Base-by-base conservation (phyloP, 2,888 invertebrate genomes). In the Scrobipalpa atriplicella region DNA sequence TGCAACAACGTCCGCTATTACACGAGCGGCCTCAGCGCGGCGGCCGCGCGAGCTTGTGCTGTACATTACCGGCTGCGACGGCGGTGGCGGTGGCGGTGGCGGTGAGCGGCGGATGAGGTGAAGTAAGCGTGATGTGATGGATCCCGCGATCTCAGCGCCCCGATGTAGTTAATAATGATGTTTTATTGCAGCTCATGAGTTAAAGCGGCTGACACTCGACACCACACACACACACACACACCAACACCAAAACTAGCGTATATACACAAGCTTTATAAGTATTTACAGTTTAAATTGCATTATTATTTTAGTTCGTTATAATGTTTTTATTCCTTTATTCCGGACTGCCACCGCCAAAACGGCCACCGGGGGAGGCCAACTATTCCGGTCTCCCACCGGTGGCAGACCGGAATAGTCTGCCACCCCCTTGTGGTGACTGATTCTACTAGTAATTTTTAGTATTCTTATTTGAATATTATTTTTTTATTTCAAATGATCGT, bases 1-100 rank as follows among this genome's bases (percentile, higher is more conserved):
- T 90, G 90, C 80, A 89, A 90, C 75, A 77, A 80, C 67, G 70
- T 77, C 74, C 67, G 39, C 62, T 43, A 29, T 62, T 61, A 61
- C 16, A 38, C 64, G 68, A 64, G 63, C 65, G 70, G 70, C 39
- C 62, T n/a, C n/a, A n/a, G n/a, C 29, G 29, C 29, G 29, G 2
- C 5, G 71, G 73, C 47, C 6, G 47, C 47, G 47, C n/a, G 11
- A n/a, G 13, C 2, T 13, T 2, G 43, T 43, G 43, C 47, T 47
- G 47, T 47, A n/a, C 47, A 47, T 47, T 47, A n/a, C 47, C 47
- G 16, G 47, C 47, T 5, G 29, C 29, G 2, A 5, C 29, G 29
- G 29, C 29, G 29, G 29, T 5, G 5, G n/a, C n/a, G n/a, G n/a
- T n/a, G n/a, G n/a, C n/a, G n/a, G n/a, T 43, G 47, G 19, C 61